phyloP scores from a whole-genome alignment of 2,113 vertebrate genomes.

The Zosterops hypoxanthus region DNA sequence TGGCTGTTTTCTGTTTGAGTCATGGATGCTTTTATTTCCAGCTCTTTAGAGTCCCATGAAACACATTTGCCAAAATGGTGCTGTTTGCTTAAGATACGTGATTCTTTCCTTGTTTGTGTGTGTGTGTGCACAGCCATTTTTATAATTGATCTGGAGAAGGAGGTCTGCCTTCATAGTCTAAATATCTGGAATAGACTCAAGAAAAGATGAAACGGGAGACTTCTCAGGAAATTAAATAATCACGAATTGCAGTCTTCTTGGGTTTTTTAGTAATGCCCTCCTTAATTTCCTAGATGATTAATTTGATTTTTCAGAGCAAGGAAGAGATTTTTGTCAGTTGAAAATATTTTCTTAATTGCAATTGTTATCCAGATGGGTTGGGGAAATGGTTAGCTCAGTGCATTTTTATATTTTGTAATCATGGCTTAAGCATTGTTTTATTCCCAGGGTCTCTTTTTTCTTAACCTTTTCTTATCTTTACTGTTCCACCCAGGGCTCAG shows the following conservation, averaged over 20 bases:
- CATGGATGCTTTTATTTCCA: background rate
- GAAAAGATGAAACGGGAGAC: background rate
- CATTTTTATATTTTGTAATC: background rate
- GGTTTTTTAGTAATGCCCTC: background rate
- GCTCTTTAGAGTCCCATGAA: background rate
- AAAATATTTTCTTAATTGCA: background rate
- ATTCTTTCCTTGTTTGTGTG: background rate
- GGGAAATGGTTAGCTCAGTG: background rate
- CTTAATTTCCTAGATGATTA: background rate
- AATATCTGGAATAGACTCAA: background rate
- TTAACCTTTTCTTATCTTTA: background rate
- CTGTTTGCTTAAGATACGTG: background rate
- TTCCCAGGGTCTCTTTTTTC: background rate
- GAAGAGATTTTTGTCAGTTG: background rate
- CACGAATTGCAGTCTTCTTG: background rate
- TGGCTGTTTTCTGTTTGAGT: background rate
- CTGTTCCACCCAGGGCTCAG: background rate
- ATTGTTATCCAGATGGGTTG: background rate
- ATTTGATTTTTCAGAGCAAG: background rate
- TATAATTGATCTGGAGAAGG: background rate
- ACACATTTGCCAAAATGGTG: background rate
- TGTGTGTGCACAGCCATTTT: background rate
- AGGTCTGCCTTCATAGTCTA: background rate
- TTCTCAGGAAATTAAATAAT: slow-evolving; percentile 15
- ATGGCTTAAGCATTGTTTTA: background rate